Evolutionary conservation across 2,888 invertebrate genomes (phyloP), one percentile per base, ranked within the genome.

Genomic region (Cheilosia soror): DNA sequence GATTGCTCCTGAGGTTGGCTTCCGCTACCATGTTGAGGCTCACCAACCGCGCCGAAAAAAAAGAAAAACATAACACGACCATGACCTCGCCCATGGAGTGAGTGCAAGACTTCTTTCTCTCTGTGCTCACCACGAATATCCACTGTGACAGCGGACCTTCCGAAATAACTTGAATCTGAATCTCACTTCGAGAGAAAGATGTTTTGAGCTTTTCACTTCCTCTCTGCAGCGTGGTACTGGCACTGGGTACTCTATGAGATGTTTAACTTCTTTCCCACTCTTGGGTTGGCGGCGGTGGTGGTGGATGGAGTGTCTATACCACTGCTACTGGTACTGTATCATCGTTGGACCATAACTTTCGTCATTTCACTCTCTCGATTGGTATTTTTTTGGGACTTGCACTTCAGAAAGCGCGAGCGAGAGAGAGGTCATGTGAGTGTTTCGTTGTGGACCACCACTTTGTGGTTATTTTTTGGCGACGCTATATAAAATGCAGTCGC

Each of bases 1-100:
- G 49, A 77, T 78, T 31, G 31, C 55, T 73, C 62, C 63, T 44
- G 49, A 69, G 27, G 5, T 27, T 27, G 37, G 72, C 62, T 78
- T 75, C 76, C 69, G 76, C 71, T 15, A 37, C 31, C 63, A 37
- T 20, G 25, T 9, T 20, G 47, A 40, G 63, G 4, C 20, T 11
- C 40, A 15, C 11, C 11, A 47, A 5, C 33, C 5, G 27, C 47
- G 51, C 29, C 27, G 51, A 9, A 37, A 13, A 44, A 78, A 37
- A 69, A 58, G 20, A 55, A 51, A 6, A 57, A 11, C 57, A 75
- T 13, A 72, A 42, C 44, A 58, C 84, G 87, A 84, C 87, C 87
- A 87, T 87, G 87, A 87, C 87, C 87, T 87, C 87, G 87, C 84
- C 84, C 69, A 80, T 84, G 62, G 77, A 77, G 60, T 47, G 49